phyloP scores from a whole-genome alignment of 64 coral and sea anemone genomes.

The Orbicella faveolata region DNA sequence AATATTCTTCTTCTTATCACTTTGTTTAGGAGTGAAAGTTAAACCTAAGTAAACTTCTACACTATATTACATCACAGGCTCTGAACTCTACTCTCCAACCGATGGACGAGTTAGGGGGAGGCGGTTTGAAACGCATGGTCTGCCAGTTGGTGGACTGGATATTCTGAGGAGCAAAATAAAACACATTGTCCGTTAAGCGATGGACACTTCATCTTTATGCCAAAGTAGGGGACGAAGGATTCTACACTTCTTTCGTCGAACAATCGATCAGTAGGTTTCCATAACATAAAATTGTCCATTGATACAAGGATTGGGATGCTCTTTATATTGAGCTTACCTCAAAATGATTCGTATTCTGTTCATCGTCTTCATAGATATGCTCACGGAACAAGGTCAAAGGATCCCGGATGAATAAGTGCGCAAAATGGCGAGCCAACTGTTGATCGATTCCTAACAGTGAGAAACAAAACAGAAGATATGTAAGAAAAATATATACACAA shows the following conservation, averaged over 20 bases:
- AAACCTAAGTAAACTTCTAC: too few species aligned
- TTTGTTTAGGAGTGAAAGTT: too few species aligned
- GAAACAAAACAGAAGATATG: background rate
- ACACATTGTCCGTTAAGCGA: too few species aligned
- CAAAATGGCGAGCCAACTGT: conserved; percentile 83
- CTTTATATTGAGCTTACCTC: conserved; percentile 41
- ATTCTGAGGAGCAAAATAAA: conserved; percentile 49
- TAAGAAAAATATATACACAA: too few species aligned
- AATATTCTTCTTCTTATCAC: too few species aligned
- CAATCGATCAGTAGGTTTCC: background rate
- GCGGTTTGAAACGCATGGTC: conserved; percentile 96
- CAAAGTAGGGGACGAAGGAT: too few species aligned
- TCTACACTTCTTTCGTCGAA: too few species aligned
- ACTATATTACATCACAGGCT: conserved; percentile 68
- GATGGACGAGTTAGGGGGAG: conserved; percentile 85
- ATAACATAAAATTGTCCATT: background rate
- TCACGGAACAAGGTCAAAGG: conserved; percentile 83
- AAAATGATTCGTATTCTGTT: conserved; percentile 75
- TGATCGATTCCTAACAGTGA: conserved; percentile 72
- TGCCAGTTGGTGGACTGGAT: conserved; percentile 99
- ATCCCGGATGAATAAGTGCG: conserved; percentile 92
- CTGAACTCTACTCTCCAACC: conserved; percentile 98
- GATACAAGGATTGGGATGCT: background rate
- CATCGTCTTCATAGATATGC: conserved; percentile 85
- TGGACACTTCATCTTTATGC: too few species aligned